A percentile compares a stretch with the other conserved stretches of the same genome.
phyloP scores from a whole-genome alignment of 2,888 invertebrate species.

The Volucella bombylans region DNA sequence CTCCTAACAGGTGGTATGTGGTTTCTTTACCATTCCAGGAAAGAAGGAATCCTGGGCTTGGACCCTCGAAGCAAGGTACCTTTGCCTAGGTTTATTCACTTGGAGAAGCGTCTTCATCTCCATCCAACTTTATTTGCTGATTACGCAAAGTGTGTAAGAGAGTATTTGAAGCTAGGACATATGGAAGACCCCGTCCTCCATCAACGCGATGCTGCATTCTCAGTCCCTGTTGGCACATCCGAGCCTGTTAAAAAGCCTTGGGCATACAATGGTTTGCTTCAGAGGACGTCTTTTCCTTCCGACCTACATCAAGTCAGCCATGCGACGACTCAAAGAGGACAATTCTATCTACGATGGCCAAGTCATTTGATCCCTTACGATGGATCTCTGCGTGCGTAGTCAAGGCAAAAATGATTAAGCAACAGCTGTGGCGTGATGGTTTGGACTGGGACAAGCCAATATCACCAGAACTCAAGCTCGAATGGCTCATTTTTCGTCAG shows the following conservation, averaged over 20 bases:
- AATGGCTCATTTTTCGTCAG: background rate
- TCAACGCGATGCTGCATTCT: background rate
- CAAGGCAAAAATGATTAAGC: background rate
- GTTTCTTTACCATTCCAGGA: background rate
- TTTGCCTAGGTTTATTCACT: background rate
- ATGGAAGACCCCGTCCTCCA: background rate
- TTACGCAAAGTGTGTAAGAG: background rate
- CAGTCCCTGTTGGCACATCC: background rate
- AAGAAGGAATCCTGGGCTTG: no score
- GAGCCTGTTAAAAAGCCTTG: background rate
- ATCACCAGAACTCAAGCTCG: background rate
- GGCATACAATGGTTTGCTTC: background rate
- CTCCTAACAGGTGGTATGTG: background rate
- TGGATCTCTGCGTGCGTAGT: background rate
- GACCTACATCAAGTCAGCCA: background rate
- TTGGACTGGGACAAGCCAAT: background rate
- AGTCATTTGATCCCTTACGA: background rate
- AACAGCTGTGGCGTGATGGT: background rate
- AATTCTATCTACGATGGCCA: background rate
- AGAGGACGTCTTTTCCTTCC: background rate
- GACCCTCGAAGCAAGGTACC: background rate
- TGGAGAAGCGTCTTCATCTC: background rate
- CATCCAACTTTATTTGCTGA: background rate
- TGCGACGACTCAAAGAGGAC: background rate
- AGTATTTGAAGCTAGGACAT: background rate